phyloP scores from a whole-genome alignment of 2,113 vertebrate genomes.

The Tretioscincus oriximinensis region DNA sequence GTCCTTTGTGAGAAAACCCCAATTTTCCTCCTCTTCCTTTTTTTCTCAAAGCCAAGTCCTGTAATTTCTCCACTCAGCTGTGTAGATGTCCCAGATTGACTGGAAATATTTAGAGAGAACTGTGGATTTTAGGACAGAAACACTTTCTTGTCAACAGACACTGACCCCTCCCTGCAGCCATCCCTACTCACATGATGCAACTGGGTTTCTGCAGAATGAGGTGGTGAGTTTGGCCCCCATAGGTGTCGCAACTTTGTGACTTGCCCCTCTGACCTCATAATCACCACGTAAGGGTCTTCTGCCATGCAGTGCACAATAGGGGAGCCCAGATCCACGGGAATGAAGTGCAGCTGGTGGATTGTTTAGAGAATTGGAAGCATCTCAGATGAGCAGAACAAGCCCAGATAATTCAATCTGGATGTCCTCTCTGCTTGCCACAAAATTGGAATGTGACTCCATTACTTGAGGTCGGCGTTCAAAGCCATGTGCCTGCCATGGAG shows the following conservation, averaged over 20 bases:
- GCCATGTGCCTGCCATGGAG: no score
- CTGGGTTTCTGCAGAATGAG: slow-evolving; percentile 84
- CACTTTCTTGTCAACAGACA: neutral
- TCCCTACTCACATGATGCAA: slow-evolving; percentile 76
- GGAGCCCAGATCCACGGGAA: slow-evolving; percentile 90
- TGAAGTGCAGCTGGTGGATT: slow-evolving; percentile 93
- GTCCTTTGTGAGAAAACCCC: no score
- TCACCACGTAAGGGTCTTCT: slow-evolving; percentile 88
- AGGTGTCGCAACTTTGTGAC: slow-evolving; percentile 86
- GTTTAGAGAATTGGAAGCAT: neutral
- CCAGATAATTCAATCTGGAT: neutral
- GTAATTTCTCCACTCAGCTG: no score
- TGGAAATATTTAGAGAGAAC: no score
- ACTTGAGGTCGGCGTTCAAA: no score
- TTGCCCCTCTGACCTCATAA: slow-evolving; percentile 89
- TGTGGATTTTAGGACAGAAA: no score
- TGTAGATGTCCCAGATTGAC: no score
- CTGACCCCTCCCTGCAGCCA: neutral
- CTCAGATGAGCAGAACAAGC: no score
- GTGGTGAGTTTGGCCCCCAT: slow-evolving; percentile 85
- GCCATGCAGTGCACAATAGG: slow-evolving; percentile 90
- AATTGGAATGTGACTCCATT: neutral
- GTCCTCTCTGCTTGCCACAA: neutral
- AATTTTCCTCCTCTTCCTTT: no score
- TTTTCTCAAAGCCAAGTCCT: no score